phyloP scores from a whole-genome alignment of 1,140 invertebrate genomes.

The Danaus plexippus region DNA sequence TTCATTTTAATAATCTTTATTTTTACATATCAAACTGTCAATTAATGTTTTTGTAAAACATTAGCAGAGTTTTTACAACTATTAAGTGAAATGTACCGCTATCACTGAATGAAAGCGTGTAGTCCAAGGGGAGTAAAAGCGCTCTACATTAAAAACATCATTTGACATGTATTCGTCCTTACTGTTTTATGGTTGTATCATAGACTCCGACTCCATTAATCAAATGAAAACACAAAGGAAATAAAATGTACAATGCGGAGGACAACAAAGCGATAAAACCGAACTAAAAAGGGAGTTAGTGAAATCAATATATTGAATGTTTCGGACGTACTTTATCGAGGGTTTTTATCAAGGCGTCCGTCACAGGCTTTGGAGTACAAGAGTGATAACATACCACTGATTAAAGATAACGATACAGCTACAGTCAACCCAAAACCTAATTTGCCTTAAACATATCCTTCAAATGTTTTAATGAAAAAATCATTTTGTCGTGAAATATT shows the following conservation, averaged over 20 bases:
- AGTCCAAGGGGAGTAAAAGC: too few relatives aligned
- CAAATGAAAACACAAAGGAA: slow-evolving; percentile 20
- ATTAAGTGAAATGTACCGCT: too few relatives aligned
- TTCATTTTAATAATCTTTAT: too few relatives aligned
- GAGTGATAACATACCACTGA: slow-evolving; percentile 56
- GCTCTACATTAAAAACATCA: too few relatives aligned
- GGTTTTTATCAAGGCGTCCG: slow-evolving; percentile 51
- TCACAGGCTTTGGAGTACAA: slow-evolving; percentile 39
- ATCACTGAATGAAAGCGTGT: too few relatives aligned
- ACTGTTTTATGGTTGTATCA: slow-evolving; percentile 7
- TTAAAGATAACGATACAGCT: slow-evolving; percentile 38
- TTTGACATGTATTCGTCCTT: too few relatives aligned
- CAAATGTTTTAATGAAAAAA: slow-evolving; percentile 3
- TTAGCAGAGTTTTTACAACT: too few relatives aligned
- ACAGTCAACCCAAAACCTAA: slow-evolving; percentile 22
- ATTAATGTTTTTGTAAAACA: too few relatives aligned
- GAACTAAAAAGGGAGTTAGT: slow-evolving; percentile 26
- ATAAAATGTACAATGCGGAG: slow-evolving; percentile 19
- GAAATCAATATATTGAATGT: slow-evolving; percentile 62
- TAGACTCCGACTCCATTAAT: slow-evolving; percentile 16
- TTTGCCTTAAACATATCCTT: slow-evolving; percentile 16
- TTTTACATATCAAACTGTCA: too few relatives aligned
- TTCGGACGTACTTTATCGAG: slow-evolving; percentile 50
- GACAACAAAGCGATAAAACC: slow-evolving; percentile 19
- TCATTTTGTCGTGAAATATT: too few relatives aligned